phyloP scores from a whole-genome alignment of 2,113 vertebrate species.

The Hemichromis elongatus region DNA sequence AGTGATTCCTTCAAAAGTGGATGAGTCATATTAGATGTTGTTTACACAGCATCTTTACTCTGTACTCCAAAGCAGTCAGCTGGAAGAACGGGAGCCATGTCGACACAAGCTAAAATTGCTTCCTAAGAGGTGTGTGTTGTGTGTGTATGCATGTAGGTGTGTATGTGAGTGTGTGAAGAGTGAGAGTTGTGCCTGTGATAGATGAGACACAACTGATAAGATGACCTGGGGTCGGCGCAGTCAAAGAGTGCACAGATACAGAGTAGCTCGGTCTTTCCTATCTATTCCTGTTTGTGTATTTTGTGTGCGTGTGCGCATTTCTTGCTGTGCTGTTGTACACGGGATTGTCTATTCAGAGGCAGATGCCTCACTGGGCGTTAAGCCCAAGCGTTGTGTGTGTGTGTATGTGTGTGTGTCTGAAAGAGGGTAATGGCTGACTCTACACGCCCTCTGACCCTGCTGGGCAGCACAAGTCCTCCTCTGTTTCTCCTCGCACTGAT shows the following conservation, averaged over 20 bases:
- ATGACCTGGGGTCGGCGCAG: slow-evolving; percentile 56
- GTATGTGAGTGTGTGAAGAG: neutral
- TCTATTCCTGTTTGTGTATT: slow-evolving; percentile 22
- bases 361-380: slow-evolving; percentile 74
- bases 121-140: neutral
- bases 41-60: slow-evolving; percentile 17
- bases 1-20: slow-evolving; percentile 9
- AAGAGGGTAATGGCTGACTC: slow-evolving; percentile 72
- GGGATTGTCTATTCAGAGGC: slow-evolving; percentile 55
- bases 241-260: slow-evolving; percentile 56
- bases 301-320: slow-evolving; percentile 26
- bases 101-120: slow-evolving; percentile 12
- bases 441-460: slow-evolving; percentile 74
- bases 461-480: slow-evolving; percentile 77
- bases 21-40: slow-evolving; percentile 40
- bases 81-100: slow-evolving; percentile 21
- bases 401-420: slow-evolving; percentile 38
- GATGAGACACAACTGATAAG: slow-evolving; percentile 63
- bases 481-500: slow-evolving; percentile 81
- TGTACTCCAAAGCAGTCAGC: slow-evolving; percentile 13
- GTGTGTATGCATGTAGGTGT: neutral
- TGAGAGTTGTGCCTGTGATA: slow-evolving; percentile 48
- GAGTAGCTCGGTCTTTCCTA: slow-evolving; percentile 29
- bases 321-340: slow-evolving; percentile 38
- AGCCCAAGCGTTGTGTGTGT: slow-evolving; percentile 69